Evolutionary conservation across 2,888 invertebrate genomes (phyloP).

Genomic region (Ashinkailepas kermadecensis): DNA sequence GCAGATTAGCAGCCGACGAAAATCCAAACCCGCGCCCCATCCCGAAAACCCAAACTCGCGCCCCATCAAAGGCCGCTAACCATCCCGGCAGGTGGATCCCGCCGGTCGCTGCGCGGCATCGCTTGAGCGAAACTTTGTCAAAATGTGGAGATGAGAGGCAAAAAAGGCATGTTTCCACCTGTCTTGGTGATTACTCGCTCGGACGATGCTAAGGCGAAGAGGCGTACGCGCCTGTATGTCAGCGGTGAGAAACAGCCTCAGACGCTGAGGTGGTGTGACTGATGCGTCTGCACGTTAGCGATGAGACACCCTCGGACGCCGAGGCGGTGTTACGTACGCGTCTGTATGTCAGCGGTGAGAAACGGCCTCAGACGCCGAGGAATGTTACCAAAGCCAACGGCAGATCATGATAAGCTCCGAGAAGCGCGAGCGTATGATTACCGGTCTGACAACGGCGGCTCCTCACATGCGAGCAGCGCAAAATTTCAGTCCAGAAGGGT

Average conservation of each 20-base stretch:
- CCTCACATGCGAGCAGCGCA: neutral
- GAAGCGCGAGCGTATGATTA: neutral
- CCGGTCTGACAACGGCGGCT: neutral
- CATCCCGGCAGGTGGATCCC: neutral
- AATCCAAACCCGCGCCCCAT: neutral
- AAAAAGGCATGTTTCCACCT: slow-evolving; percentile 2
- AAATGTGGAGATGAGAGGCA: neutral
- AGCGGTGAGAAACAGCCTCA: neutral
- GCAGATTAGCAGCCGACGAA: neutral
- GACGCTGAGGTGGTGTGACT: too few relatives aligned
- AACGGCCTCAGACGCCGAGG: neutral
- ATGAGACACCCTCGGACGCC: neutral
- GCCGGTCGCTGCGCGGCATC: neutral
- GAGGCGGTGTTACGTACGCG: neutral
- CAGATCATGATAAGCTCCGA: neutral
- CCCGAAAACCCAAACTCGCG: neutral
- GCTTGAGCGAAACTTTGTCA: neutral
- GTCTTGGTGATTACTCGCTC: neutral
- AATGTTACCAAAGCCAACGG: neutral
- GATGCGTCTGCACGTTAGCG: too few relatives aligned
- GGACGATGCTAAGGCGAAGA: neutral
- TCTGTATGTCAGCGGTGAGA: too few relatives aligned
- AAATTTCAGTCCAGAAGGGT: neutral
- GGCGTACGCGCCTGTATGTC: neutral
- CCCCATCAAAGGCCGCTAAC: neutral